Conservation (phyloP, 2,113 vertebrate genomes). For the Sminthopsis crassicaudata region DNA sequence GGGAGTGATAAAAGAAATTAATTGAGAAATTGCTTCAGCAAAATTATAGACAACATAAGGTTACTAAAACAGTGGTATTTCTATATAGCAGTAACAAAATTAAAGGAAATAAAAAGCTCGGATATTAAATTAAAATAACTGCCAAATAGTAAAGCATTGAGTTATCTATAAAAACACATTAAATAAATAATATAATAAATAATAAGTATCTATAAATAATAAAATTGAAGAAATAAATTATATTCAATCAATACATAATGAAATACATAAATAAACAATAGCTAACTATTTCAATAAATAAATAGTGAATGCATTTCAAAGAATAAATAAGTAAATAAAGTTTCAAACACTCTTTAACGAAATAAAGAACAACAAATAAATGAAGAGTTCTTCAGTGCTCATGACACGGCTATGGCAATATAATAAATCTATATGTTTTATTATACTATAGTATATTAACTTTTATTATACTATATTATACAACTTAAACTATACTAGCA, state of each 20-base stretch:
- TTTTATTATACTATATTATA: no score
- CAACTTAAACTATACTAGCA: not conserved
- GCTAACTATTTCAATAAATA: no score
- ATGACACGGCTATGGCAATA: not conserved
- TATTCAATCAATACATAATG: no score
- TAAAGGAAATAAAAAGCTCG: not conserved
- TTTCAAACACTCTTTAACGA: not conserved
- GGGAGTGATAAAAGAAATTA: not conserved
- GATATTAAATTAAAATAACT: no score
- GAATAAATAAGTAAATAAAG: not conserved
- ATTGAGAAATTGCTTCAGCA: not conserved
- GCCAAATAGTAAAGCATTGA: no score
- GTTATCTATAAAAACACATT: no score
- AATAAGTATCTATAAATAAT: no score
- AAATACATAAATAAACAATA: no score
- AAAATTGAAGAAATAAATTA: no score
- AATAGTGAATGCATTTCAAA: no score
- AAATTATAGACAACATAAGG: not conserved
- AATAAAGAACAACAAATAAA: not conserved
- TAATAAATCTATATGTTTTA: not conserved
- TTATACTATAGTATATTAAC: no score
- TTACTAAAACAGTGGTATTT: not conserved
- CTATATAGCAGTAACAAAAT: not conserved
- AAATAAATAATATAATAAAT: no score
- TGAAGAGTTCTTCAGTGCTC: not conserved